Evolutionary conservation across 2,797 vertebrate genomes (phyloP).

Genomic region (Cuniculus paca): DNA sequence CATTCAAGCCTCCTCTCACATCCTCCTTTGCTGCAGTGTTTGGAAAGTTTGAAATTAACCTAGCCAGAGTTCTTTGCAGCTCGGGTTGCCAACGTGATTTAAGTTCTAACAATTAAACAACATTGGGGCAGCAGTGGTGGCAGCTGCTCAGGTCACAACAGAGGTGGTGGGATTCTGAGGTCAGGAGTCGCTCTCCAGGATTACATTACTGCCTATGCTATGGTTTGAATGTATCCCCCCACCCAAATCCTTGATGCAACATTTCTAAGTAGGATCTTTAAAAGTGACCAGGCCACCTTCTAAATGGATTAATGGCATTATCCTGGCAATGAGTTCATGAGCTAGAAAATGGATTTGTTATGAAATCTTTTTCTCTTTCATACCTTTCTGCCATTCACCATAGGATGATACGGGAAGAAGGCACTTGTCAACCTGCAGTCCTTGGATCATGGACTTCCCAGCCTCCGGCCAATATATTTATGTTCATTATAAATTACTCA

Average conservation of each 20-base stretch:
- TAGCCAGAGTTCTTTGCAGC: conserved; percentile 16
- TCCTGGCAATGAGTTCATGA: background rate
- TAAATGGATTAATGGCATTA: background rate
- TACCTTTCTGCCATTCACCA: too few relatives aligned
- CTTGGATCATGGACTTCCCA: background rate
- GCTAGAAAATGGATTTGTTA: background rate
- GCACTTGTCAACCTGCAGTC: background rate
- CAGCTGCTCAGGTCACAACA: background rate
- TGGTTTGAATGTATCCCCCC: too few relatives aligned
- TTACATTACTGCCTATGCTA: background rate
- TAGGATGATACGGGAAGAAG: background rate
- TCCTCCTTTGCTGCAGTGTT: background rate
- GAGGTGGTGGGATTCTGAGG: background rate
- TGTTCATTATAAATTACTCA: background rate
- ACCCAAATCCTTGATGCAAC: background rate
- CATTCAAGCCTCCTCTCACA: background rate
- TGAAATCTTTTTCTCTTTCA: too few relatives aligned
- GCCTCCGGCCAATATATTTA: background rate
- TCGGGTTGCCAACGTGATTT: conserved; percentile 8
- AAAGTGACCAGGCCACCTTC: background rate
- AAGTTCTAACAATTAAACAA: background rate
- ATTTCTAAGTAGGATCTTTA: background rate
- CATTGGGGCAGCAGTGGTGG: background rate
- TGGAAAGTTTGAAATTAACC: background rate
- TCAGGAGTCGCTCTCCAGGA: background rate